Base-by-base conservation (phyloP, 2,888 invertebrate species). In the Hirtodrosophila duncani region DNA sequence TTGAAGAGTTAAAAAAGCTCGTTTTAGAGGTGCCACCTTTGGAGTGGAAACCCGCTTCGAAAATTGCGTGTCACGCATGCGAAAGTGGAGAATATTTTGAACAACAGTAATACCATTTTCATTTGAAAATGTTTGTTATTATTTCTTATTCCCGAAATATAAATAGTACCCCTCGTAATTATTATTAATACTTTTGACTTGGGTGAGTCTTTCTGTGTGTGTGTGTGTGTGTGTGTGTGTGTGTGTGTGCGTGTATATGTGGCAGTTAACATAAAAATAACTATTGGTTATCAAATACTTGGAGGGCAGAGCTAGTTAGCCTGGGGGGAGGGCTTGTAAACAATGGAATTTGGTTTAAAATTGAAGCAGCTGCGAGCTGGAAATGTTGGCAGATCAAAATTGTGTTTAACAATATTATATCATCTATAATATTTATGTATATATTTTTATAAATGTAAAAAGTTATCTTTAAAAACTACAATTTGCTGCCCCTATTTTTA, bases 381-480 rank as follows among this genome's bases (percentile, higher is more conserved):
- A 66, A 58, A 43, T 17, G 14, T 43, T 17, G n/a, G n/a, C n/a
- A n/a, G n/a, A n/a, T 16, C n/a, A 37, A 30, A 16, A 33, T 50
- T 52, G 26, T 23, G 27, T 42, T 37, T 56, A 59, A 51, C 53
- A 43, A 16, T 7, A 24, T 39, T 50, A 36, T 37, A 44, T 38
- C 34, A 44, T 38, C 29, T 36, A 30, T 46, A 33, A 18, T 31
- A 55, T 33, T 18, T 3, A n/a, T 18, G n/a, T 18, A 41, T 21
- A 18, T 10, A 30, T 42, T 20, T 26, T 37, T 70, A 60, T 57
- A 69, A 67, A 64, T 57, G 56, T 69, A 50, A 69, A 71, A 71
- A 62, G 23, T 43, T 58, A 27, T 36, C 1, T 7, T 9, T 36
- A 16, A 33, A 45, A 31, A 48, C 50, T 63, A 29, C 17, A 46